Percentiles rank a stretch among this genome's conserved stretches.
Evolutionary conservation across 2,113 vertebrate species (phyloP).

Genomic region (Leptobrachium ailaonicum): DNA sequence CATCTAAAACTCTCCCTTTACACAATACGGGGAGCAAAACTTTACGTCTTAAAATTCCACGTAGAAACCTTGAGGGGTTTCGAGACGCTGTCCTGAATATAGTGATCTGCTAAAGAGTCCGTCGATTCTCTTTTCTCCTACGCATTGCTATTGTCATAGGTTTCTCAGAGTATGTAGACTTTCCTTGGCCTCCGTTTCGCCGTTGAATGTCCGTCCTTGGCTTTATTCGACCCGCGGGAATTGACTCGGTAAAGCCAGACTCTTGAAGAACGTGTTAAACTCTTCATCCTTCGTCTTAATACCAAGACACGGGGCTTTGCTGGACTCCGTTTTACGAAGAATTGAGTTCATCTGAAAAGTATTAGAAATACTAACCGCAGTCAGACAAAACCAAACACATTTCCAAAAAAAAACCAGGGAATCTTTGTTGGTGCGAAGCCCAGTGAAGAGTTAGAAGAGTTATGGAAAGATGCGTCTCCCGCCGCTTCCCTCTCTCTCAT

Average conservation of each 20-base stretch:
- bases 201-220: too few relatives aligned
- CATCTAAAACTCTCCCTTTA: too few relatives aligned
- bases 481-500: background rate
- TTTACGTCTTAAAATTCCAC: too few relatives aligned
- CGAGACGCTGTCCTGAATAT: too few relatives aligned
- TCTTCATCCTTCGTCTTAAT: constrained; percentile 3
- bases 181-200: too few relatives aligned
- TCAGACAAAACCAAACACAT: constrained; percentile 20
- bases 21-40: too few relatives aligned
- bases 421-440: constrained; percentile 23
- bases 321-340: background rate
- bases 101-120: too few relatives aligned
- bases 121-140: too few relatives aligned
- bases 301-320: background rate
- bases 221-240: too few relatives aligned
- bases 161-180: too few relatives aligned
- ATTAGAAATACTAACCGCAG: constrained; percentile 36
- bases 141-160: too few relatives aligned
- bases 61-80: too few relatives aligned
- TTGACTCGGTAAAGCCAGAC: background rate
- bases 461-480: background rate
- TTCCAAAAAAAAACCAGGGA: constrained; percentile 17
- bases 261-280: background rate
- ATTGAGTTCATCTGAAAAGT: constrained; percentile 24
- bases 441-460: constrained; percentile 15